Evolutionary conservation across 2,113 vertebrate species (phyloP), one percentile per base, ranked within the genome.

Genomic region (Formicarius rufipectus): DNA sequence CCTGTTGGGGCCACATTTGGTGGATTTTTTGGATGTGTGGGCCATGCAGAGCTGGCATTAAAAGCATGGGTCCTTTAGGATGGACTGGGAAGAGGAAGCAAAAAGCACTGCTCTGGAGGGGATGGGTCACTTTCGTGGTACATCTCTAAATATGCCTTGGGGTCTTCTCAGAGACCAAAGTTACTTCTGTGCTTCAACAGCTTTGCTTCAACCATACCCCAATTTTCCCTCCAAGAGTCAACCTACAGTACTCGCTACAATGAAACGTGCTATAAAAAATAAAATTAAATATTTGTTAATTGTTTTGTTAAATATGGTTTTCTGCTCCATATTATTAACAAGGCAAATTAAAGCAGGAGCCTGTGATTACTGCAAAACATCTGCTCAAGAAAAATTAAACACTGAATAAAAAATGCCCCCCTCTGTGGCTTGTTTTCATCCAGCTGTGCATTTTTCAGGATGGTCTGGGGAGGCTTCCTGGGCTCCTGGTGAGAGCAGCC

Each of bases 271-370:
- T 78, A 67, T 28, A 4, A 71, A 73, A 77, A 73, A 77, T 63
- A 23, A 4, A 3, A 3, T 75, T 24, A 60, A 60, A 56, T 64
- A 17, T 49, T 56, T 55, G 42, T 55, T 84, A 92, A 87, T 93
- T 88, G 74, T 82, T 94, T 95, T 78, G 76, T 96, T 96, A 93
- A 95, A 86, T 56, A 81, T 42, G 23, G 30, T 47, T 94, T 92
- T 92, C 69, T 82, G 49, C 69, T 92, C 50, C 27, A 8, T 22
- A 3, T 74, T 93, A 77, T 89, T 88, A 93, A 82, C 71, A 87
- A 85, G 64, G 35, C 45, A 74, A 90, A 96, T 91, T 73, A 93
- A 90, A 81, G n/a, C 53, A 67, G 37, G 50, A 88, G 27, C 74
- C 59, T 72, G 85, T 42, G 55, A 62, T 92, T 69, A 76, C 95